Evolutionary conservation across 1,140 invertebrate genomes (phyloP), one percentile per base, ranked within the genome.

Genomic region (Propsilocerus akamusi): DNA sequence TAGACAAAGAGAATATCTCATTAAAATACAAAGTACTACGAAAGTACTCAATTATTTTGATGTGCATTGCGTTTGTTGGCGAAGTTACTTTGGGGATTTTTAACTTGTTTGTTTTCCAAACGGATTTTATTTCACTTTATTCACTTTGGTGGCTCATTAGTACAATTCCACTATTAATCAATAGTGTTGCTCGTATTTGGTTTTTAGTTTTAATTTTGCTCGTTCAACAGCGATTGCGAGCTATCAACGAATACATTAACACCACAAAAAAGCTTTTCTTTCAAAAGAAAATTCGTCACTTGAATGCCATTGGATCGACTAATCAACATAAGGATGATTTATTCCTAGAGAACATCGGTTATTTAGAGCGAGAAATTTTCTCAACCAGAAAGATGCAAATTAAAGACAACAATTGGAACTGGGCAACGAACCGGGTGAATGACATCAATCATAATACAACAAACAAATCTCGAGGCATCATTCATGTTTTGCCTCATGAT

Each of bases 161-260:
- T 4, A 54, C 52, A 12, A 49, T 65, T 20, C 63, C 63, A 5
- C 62, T 62, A 10, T 58, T 62, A 5, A 56, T 62, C 2, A 65
- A 61, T 51, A 57, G 59, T 1, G 48, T 65, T 20, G 60, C 65
- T 25, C 65, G 65, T 53, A 64, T 65, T 46, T 65, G 62, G 63
- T 65, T 65, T 51, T 56, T 60, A 1, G 56, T 56, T 0, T 58
- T 61, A 4, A 26, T 65, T n/a, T 58, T 55, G 20, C 60, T 59
- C 4, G 49, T 65, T 1, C 60, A 62, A 23, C 54, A 61, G 37
- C 59, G 63, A 14, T 65, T 65, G 8, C 56, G 53, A 25, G 57
- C 59, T 5, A 63, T 65, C 0, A 65, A 65, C 52, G 28, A 23
- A 1, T 57, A 59, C 0, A 46, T 65, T 14, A 59, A 64, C 26